Percentiles rank a stretch among this genome's conserved stretches.
Evolutionary conservation across 2,797 vertebrate genomes (phyloP).

Genomic region (Uromys caudimaculatus): DNA sequence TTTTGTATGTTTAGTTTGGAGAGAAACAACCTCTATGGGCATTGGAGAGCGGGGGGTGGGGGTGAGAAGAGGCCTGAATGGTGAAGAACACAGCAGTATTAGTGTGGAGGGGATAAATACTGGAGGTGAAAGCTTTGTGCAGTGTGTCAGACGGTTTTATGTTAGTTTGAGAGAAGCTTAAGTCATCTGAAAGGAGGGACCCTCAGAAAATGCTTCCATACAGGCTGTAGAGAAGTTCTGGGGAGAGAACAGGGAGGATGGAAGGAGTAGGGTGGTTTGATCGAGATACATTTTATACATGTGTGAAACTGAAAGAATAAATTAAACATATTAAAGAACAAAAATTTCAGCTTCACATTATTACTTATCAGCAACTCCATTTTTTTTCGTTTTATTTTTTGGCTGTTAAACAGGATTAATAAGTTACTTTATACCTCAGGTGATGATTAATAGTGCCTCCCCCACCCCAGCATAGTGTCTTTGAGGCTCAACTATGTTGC

Average conservation of each 20-base stretch:
- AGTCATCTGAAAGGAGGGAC: no score
- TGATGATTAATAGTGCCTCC: background rate
- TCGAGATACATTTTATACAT: background rate
- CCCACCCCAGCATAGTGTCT: background rate
- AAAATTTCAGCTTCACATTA: slow-evolving; percentile 23
- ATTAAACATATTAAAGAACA: background rate
- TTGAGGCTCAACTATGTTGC: background rate
- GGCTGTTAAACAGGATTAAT: background rate
- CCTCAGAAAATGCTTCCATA: no score
- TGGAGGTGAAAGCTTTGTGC: no score
- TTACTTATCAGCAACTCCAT: slow-evolving; percentile 1
- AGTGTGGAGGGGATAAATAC: no score
- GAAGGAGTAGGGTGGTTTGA: background rate
- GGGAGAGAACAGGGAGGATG: background rate
- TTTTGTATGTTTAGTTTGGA: no score
- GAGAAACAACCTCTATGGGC: no score
- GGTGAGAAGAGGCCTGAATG: no score
- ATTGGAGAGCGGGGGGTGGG: no score
- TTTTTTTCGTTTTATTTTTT: background rate
- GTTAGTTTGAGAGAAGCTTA: no score
- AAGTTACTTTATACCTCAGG: slow-evolving; percentile 6
- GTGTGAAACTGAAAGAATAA: background rate
- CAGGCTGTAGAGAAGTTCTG: no score
- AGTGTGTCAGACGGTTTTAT: no score
- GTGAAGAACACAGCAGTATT: no score